Base-by-base conservation (phyloP, 2,113 vertebrate species). In the Propithecus coquereli region DNA sequence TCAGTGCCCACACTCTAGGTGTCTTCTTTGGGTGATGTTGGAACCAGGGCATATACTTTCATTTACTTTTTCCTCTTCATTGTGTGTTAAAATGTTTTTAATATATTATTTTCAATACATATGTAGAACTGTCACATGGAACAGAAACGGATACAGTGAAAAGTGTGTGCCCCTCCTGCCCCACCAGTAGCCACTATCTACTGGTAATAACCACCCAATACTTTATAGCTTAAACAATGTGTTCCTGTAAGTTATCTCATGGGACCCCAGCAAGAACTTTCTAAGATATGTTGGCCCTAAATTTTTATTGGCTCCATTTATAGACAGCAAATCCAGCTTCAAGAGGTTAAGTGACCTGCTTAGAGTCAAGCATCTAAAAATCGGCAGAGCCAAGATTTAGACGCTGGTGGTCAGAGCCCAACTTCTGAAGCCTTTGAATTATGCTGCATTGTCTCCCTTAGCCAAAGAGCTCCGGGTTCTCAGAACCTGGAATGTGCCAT, bases 401-500 rank as follows among this genome's bases (percentile, higher is more conserved):
- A 74, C 37, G 70, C 61, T 3, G 20, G 83, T 73, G 61, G 43
- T 76, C 91, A 77, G 59, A 92, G 74, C 77, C 65, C 79, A 20
- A 16, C 40, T 76, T 73, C 70, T 12, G 18, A 87, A 68, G 65
- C 57, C 77, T 96, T 71, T 32, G 45, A 81, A 70, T 84, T 18
- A 8, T 2, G 8, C 8, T 20, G 20, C n/a, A 4, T 17, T 18
- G 27, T 57, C 32, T 93, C 43, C 68, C 34, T 82, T 66, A 18
- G 70, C 6, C 0, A 88, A 59, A 70, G 57, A 83, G 82, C 43
- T 54, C 30, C 43, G 79, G 61, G 94, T 82, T 37, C 89, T 93
- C 83, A 93, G 84, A 88, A 86, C 74, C 50, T 52, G 74, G 89
- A 74, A 83, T 47, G 52, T 52, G 68, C 94, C 92, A 61, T 86